Percentiles rank a stretch among this genome's conserved stretches.
Conservation (phyloP, 2,888 invertebrate genomes). For the Agrotis ipsilon region DNA sequence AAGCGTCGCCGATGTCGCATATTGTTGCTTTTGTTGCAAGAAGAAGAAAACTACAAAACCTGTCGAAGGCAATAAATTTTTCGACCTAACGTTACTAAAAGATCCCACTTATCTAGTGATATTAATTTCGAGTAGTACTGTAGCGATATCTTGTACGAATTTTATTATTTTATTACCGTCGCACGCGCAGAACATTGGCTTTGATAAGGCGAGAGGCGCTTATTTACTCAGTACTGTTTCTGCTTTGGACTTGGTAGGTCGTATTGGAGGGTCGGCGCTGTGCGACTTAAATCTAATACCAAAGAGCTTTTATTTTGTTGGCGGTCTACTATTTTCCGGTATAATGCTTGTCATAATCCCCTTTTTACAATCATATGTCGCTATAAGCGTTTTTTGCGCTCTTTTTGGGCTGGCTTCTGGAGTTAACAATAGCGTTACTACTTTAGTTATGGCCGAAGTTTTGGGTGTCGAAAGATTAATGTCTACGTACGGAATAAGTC, state of each 20-base stretch:
- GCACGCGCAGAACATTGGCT: constrained; percentile 94
- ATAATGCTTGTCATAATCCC: constrained; percentile 94
- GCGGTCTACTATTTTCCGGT: constrained; percentile 95
- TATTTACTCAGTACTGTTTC: constrained; percentile 95
- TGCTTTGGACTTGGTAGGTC: constrained; percentile 95
- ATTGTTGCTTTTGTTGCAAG: constrained; percentile 85
- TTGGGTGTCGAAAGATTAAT: constrained; percentile 96
- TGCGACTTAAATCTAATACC: constrained; percentile 95
- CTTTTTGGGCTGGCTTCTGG: constrained; percentile 96
- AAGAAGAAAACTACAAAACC: constrained; percentile 75
- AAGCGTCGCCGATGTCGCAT: constrained; percentile 88
- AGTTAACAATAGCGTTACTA: constrained; percentile 96
- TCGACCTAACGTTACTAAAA: constrained; percentile 93
- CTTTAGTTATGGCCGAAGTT: constrained; percentile 96
- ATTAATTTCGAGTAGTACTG: constrained; percentile 95
- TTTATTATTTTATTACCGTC: constrained; percentile 96
- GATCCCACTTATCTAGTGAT: constrained; percentile 96
- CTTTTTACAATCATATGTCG: constrained; percentile 91
- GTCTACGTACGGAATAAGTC: constrained; percentile 96
- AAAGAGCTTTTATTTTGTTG: constrained; percentile 95
- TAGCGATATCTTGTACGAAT: constrained; percentile 96
- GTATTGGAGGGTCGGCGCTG: constrained; percentile 96
- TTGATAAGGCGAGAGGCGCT: constrained; percentile 93
- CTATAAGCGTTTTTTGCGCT: constrained; percentile 93
- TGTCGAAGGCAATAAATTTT: constrained; percentile 91